phyloP scores from a whole-genome alignment of 2,113 vertebrate genomes.

The Pituophis catenifer region DNA sequence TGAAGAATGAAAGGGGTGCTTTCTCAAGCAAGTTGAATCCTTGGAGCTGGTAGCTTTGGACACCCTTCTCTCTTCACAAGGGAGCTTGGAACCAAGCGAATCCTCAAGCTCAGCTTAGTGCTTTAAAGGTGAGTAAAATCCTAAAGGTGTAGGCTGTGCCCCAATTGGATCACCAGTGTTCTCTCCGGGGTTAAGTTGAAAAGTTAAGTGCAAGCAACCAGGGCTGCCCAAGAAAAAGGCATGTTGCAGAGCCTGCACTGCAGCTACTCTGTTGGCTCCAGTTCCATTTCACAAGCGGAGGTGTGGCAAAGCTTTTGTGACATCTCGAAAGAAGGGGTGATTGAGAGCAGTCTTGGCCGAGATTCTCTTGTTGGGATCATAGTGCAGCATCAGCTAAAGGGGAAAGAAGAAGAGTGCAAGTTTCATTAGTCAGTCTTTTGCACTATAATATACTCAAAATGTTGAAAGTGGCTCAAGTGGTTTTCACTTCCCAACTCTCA shows the following conservation, averaged over 20 bases:
- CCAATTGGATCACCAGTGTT: background rate
- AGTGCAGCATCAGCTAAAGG: slow-evolving; percentile 89
- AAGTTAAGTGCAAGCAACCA: slow-evolving; percentile 23
- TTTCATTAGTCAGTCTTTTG: background rate
- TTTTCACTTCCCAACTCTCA: background rate
- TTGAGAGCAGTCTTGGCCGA: slow-evolving; percentile 90
- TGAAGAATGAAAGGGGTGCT: background rate
- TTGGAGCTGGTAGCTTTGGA: background rate
- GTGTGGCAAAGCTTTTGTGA: slow-evolving; percentile 86
- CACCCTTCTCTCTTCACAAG: background rate
- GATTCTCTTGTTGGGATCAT: slow-evolving; percentile 91
- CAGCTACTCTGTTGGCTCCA: background rate
- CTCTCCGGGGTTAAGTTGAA: background rate
- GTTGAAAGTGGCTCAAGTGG: background rate
- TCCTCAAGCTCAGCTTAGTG: background rate
- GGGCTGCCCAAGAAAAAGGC: background rate
- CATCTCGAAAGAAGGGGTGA: slow-evolving; percentile 90
- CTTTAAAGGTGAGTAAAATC: background rate
- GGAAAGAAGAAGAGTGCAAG: background rate
- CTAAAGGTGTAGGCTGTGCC: background rate
- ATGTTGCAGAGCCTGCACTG: background rate
- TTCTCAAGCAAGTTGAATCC: background rate
- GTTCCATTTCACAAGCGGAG: slow-evolving; percentile 76
- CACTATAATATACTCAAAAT: background rate
- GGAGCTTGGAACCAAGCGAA: background rate